A percentile compares a stretch with the other conserved stretches of the same genome.
These are phyloP conservation scores for Galerucella pusilla DNA, from an alignment of 2,888 invertebrate genomes.

Conservation along the genomic window DNA sequence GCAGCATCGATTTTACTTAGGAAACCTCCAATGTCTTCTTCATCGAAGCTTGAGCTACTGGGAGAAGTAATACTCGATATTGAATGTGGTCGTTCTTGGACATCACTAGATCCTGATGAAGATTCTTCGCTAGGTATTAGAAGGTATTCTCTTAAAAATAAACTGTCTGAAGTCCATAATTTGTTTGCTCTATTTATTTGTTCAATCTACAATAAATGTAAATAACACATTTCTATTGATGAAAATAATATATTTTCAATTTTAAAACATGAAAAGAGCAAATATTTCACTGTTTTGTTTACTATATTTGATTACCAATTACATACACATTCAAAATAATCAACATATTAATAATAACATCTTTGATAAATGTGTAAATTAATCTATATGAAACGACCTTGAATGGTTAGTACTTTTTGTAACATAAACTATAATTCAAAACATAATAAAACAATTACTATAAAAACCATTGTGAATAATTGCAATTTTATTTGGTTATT, in stretches of 20 bases:
- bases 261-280: background rate
- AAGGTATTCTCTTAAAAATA: constrained; percentile 89
- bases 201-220: constrained; percentile 80
- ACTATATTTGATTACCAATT: background rate
- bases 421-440: no score
- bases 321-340: background rate
- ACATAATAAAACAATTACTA: no score
- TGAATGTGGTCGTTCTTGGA: constrained; percentile 65
- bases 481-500: no score
- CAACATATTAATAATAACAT: background rate
- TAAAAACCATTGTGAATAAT: no score
- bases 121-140: constrained; percentile 82
- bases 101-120: constrained; percentile 50
- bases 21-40: constrained; percentile 84
- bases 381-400: background rate
- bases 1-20: constrained; percentile 86
- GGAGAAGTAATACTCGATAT: constrained; percentile 47
- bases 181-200: constrained; percentile 92
- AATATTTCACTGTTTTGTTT: background rate
- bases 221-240: constrained; percentile 43
- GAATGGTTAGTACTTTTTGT: no score
- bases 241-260: background rate
- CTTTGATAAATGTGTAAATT: background rate
- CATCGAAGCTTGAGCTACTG: constrained; percentile 57
- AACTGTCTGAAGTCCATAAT: constrained; percentile 92